Evolutionary conservation across 2,888 invertebrate species (phyloP).

Genomic region (Strigamia transsilvanica): DNA sequence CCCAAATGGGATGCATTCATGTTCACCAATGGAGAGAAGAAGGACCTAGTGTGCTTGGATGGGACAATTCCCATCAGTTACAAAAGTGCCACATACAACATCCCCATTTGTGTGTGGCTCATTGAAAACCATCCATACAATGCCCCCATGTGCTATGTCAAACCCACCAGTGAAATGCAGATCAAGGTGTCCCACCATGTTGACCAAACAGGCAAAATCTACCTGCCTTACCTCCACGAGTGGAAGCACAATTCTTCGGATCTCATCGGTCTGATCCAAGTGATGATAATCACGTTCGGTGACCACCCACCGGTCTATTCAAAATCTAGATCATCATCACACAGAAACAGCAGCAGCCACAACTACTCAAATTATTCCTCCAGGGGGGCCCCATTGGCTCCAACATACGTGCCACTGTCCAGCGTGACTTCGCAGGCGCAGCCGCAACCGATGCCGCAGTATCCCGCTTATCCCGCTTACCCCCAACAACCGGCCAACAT

Average conservation of each 20-base stretch:
- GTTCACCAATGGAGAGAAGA: constrained; percentile 85
- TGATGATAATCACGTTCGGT: constrained; percentile 91
- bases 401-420: not conserved
- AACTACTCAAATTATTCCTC: not conserved
- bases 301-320: constrained; percentile 88
- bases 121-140: constrained; percentile 97
- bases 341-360: not conserved
- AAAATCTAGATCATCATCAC: constrained; percentile 58
- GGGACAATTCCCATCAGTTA: constrained; percentile 94
- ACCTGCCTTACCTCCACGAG: constrained; percentile 94
- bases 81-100: constrained; percentile 88
- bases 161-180: constrained; percentile 93
- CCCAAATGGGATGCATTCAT: constrained; percentile 77
- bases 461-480: constrained; percentile 50
- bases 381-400: constrained; percentile 56
- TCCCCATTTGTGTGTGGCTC: constrained; percentile 95
- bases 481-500: constrained; percentile 46
- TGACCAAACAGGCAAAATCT: constrained; percentile 94
- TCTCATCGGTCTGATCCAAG: constrained; percentile 85
- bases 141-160: constrained; percentile 88
- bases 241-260: constrained; percentile 88
- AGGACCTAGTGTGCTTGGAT: constrained; percentile 82
- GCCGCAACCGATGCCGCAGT: not conserved
- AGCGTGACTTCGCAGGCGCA: not conserved
- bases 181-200: constrained; percentile 95